Base-by-base conservation (phyloP, 2,113 vertebrate genomes). In the Gymnorhina tibicen region DNA sequence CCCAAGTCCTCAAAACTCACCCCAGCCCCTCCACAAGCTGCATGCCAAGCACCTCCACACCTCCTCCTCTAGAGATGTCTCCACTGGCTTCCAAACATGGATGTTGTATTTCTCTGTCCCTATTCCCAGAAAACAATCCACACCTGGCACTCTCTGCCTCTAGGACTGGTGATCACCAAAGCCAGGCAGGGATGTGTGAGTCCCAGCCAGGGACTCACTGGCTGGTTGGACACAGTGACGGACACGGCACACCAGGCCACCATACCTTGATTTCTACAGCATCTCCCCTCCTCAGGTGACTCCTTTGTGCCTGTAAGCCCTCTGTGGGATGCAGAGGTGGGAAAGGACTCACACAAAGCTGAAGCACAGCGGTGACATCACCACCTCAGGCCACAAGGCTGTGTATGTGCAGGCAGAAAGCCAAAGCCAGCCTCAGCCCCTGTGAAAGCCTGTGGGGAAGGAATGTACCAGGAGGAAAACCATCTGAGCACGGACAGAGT, bases 171-270 rank as follows among this genome's bases (percentile, higher is more conserved):
- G 18, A 22, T 41, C 20, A 23, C 68, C 72, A 23, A 44, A 66
- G 47, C 14, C 21, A 32, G 42, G 16, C 30, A 33, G 21, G 17
- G 39, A 33, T 42, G 46, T 26, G 17, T 44, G 42, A 44, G 42
- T 18, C 42, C 17, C 42, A 44, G 42, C 42, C 42, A 44, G 42
- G 42, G 59, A 55, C 23, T 44, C 49, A 15, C 13, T 1, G 10
- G 20, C 17, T 46, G 46, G 17, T 0, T 32, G 41, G 44, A 72
- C 17, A 50, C 1, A 0, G 37, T 0, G 4, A 49, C 3, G 28
- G 58, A 73, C 0, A 0, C 13, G 32, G 35, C 33, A 74, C 23
- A 28, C 13, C 67, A 56, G 30, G 30, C 5, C 64, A 59, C 14
- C 3, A 0, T 14, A 23, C 52, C 66, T 22, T 50, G 8, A 47